Evolutionary conservation across 2,113 vertebrate genomes (phyloP).

Genomic region (Mobula birostris): DNA sequence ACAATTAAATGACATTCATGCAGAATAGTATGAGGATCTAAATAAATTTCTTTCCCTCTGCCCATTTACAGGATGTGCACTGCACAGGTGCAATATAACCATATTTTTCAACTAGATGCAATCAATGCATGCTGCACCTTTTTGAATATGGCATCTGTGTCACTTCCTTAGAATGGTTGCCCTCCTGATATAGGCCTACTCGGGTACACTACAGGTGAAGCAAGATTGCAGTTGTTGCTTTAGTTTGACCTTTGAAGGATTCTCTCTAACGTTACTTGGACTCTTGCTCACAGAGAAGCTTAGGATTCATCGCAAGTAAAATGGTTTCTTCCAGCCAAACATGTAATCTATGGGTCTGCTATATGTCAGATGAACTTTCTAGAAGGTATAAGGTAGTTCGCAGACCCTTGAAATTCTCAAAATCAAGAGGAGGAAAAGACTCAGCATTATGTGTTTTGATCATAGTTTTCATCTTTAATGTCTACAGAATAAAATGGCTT

Average conservation of each 20-base stretch:
- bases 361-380: background rate
- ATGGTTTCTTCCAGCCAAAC: background rate
- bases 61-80: background rate
- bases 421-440: background rate
- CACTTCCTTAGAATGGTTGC: background rate
- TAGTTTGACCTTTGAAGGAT: background rate
- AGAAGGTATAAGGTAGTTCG: background rate
- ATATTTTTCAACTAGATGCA: background rate
- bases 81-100: background rate
- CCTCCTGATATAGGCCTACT: background rate
- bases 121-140: background rate
- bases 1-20: background rate
- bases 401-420: background rate
- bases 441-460: background rate
- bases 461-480: background rate
- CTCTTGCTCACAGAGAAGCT: background rate
- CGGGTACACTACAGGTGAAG: background rate
- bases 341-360: background rate
- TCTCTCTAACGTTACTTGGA: background rate
- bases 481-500: background rate
- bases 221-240: background rate
- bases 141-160: background rate
- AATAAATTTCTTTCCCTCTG: background rate
- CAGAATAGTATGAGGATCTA: background rate
- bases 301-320: background rate